A percentile compares a stretch with the other conserved stretches of the same genome.
Conservation (phyloP, 2,888 invertebrate species). For the Meloe dianella region DNA sequence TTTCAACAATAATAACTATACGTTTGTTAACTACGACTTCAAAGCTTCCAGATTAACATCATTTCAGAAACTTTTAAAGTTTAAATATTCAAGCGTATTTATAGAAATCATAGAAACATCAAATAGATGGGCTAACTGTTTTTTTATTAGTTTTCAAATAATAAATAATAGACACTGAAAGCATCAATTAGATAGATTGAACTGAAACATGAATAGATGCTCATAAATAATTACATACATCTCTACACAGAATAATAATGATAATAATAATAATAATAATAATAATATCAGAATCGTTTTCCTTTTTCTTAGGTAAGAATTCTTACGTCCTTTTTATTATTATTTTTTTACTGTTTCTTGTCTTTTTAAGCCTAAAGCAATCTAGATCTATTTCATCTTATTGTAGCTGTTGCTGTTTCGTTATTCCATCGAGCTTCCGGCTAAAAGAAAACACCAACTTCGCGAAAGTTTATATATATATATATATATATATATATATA, state of each 20-base stretch:
- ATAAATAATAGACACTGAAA: neutral
- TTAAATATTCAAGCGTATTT: neutral
- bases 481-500: neutral
- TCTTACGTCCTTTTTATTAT: neutral
- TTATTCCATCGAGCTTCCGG: constrained; percentile 9
- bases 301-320: too few relatives aligned
- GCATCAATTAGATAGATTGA: neutral
- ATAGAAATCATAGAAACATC: neutral
- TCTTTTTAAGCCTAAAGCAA: neutral
- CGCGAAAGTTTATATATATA: constrained; percentile 20
- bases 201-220: neutral
- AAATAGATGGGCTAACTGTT: neutral
- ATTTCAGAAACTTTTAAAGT: neutral
- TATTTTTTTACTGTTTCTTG: neutral
- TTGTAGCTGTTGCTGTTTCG: neutral
- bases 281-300: neutral
- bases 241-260: neutral
- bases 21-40: neutral
- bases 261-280: neutral
- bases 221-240: neutral
- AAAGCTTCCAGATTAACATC: too few relatives aligned
- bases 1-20: neutral
- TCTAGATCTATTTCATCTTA: neutral
- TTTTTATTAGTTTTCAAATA: neutral
- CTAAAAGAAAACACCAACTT: constrained; percentile 19